phyloP scores from a whole-genome alignment of 2,888 invertebrate genomes.

The Xestoiulus laeticollis region DNA sequence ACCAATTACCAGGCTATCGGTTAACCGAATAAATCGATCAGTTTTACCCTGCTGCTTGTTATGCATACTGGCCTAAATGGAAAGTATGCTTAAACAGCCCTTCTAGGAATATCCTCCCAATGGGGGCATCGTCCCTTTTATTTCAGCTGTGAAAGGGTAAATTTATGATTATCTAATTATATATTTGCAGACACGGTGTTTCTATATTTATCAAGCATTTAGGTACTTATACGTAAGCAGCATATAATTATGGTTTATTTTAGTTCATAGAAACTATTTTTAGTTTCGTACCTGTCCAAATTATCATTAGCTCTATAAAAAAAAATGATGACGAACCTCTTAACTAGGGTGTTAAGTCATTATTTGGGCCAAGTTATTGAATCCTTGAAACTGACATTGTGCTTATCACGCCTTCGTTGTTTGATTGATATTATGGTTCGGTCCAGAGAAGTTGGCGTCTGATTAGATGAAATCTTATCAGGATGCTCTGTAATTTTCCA shows the following conservation, averaged over 20 bases:
- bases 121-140: not conserved
- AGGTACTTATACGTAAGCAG: not conserved
- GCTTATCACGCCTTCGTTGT: not conserved
- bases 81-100: no score
- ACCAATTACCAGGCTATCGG: no score
- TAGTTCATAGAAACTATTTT: not conserved
- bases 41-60: no score
- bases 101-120: no score
- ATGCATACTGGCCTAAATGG: no score
- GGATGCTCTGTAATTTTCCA: not conserved
- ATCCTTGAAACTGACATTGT: constrained; percentile 4
- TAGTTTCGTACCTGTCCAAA: not conserved
- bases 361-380: not conserved
- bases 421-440: not conserved
- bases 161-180: not conserved
- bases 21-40: no score
- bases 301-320: not conserved
- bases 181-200: not conserved
- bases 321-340: not conserved
- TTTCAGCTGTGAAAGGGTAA: not conserved
- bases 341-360: not conserved
- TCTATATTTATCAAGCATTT: not conserved
- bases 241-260: not conserved
- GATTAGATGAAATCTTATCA: not conserved
- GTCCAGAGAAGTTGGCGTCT: not conserved